These are phyloP conservation scores for Spodoptera picta DNA, from an alignment of 2,888 invertebrate genomes.

Conservation along the genomic window DNA sequence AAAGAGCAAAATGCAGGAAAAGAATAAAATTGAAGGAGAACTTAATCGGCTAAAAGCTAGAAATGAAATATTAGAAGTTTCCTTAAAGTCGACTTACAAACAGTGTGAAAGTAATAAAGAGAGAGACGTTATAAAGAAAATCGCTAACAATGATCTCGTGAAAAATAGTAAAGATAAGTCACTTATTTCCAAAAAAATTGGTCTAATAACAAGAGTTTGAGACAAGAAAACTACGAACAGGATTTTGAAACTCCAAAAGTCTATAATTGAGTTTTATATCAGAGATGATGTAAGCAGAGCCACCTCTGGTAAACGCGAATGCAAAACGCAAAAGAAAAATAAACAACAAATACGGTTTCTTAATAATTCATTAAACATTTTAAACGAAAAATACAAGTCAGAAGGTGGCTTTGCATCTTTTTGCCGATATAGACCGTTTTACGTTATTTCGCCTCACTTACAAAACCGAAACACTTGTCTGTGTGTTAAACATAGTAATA, in stretches of 20 bases:
- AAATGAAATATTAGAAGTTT: too few species aligned
- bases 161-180: conserved; percentile 4
- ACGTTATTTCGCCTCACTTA: background rate
- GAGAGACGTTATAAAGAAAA: too few species aligned
- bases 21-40: too few species aligned
- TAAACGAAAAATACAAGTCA: conserved; percentile 15
- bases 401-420: conserved; percentile 12
- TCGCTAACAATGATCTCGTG: too few species aligned
- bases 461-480: background rate
- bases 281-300: conserved; percentile 25
- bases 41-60: too few species aligned
- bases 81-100: too few species aligned
- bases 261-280: conserved; percentile 20
- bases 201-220: conserved; percentile 2
- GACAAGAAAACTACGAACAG: conserved; percentile 1
- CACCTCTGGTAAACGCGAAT: conserved; percentile 26
- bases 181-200: background rate
- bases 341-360: conserved; percentile 27
- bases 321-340: conserved; percentile 14
- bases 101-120: too few species aligned
- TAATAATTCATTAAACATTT: conserved; percentile 17
- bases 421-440: conserved; percentile 1
- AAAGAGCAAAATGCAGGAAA: too few species aligned
- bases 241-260: conserved; percentile 16
- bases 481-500: conserved; percentile 3